Conservation (phyloP, 2,797 vertebrate genomes). For the Phrynocephalus vlangalii region DNA sequence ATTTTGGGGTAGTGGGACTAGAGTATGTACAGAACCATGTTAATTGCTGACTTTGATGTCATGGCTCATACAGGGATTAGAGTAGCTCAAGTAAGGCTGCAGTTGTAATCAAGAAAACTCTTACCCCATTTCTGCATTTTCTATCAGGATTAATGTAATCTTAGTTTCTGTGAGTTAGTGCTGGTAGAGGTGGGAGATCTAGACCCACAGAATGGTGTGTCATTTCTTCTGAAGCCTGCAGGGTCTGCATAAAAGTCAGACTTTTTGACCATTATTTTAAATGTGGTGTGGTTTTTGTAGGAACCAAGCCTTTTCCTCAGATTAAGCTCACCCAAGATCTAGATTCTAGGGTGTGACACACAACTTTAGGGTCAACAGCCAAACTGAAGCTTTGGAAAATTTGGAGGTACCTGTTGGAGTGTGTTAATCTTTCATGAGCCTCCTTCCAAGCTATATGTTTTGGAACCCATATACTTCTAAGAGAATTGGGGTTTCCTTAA, state of each 20-base stretch:
- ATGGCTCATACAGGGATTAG: too few species aligned
- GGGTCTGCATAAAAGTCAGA: background rate
- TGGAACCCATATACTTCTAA: background rate
- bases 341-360: background rate
- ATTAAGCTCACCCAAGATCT: background rate
- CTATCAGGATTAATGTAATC: background rate
- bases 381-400: background rate
- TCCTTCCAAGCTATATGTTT: background rate
- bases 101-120: background rate
- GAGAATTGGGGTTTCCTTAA: background rate
- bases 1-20: background rate
- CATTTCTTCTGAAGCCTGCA: background rate
- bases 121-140: background rate
- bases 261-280: background rate
- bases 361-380: background rate
- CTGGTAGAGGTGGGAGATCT: background rate
- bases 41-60: background rate
- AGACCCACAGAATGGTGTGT: background rate
- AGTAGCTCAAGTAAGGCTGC: background rate
- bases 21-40: background rate
- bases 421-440: background rate
- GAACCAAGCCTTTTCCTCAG: background rate
- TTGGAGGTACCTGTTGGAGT: background rate
- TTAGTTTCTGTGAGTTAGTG: background rate
- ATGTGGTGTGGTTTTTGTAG: background rate